A percentile compares a stretch with the other conserved stretches of the same genome.
phyloP scores from a whole-genome alignment of 2,888 invertebrate species.

The Idaea biselata region DNA sequence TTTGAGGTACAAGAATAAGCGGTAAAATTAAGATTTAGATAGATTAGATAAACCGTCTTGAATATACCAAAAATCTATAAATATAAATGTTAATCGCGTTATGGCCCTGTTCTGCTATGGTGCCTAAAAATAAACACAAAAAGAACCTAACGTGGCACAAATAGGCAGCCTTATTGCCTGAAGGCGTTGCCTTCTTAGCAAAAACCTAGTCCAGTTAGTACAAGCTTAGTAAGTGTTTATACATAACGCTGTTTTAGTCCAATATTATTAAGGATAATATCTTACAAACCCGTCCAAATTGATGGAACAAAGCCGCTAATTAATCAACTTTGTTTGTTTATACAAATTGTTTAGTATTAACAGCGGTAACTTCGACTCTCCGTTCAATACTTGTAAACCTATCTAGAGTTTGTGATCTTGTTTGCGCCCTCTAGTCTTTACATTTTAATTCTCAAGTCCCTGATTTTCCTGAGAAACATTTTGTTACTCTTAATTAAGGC shows the following conservation, averaged over 20 bases:
- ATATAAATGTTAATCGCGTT: no score
- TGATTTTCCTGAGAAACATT: neutral
- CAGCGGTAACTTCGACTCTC: constrained; percentile 28
- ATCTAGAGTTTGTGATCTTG: constrained; percentile 29
- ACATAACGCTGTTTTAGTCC: neutral
- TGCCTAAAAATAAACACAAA: no score
- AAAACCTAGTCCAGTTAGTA: no score
- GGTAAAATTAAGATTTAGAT: neutral
- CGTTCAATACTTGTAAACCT: constrained; percentile 31
- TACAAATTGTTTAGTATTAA: constrained; percentile 37
- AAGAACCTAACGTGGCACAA: no score
- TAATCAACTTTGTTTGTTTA: constrained; percentile 49
- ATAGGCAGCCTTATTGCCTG: no score
- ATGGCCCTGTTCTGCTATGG: no score
- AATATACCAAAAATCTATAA: no score
- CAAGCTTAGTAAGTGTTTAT: no score
- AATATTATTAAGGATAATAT: constrained; percentile 30
- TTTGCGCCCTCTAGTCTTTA: constrained; percentile 12
- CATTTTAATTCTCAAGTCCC: neutral
- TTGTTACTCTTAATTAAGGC: neutral
- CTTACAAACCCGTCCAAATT: constrained; percentile 51
- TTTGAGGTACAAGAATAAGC: constrained; percentile 3
- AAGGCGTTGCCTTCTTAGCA: no score
- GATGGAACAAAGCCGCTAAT: constrained; percentile 47
- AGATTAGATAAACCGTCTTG: neutral